Evolutionary conservation across 2,797 vertebrate genomes (phyloP).

Genomic region (Sternotherus odoratus): DNA sequence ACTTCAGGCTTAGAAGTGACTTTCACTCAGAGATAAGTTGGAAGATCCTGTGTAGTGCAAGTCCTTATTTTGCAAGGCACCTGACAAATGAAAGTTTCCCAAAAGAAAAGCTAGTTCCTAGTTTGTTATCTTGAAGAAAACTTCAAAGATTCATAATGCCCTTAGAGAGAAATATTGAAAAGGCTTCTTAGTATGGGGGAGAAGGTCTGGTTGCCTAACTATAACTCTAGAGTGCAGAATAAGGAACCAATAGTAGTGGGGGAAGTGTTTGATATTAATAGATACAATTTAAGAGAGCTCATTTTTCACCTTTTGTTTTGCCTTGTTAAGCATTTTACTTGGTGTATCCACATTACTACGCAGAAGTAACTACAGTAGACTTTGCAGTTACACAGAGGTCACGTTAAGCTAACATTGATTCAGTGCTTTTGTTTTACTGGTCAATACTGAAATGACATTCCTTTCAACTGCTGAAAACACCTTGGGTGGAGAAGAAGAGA

Average conservation of each 20-base stretch:
- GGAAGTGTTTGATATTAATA: neutral
- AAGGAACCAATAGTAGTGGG: neutral
- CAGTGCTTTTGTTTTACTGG: neutral
- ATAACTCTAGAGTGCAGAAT: neutral
- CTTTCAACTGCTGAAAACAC: neutral
- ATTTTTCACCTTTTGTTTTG: neutral
- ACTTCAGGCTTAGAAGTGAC: conserved; percentile 4
- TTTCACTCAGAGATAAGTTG: neutral
- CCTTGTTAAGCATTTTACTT: neutral
- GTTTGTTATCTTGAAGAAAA: conserved; percentile 23
- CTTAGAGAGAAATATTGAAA: conserved; percentile 8
- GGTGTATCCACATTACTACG: neutral
- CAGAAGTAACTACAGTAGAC: neutral
- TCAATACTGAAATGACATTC: neutral
- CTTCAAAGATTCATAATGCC: neutral
- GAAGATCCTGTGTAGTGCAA: neutral
- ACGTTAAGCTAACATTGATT: neutral
- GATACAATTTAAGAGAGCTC: neutral
- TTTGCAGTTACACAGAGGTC: neutral
- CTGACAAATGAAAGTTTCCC: neutral
- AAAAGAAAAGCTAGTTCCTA: neutral
- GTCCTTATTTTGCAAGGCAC: neutral
- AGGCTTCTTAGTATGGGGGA: neutral
- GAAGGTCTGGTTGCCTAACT: neutral
- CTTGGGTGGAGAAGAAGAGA: neutral